Evolutionary conservation across 1,140 invertebrate species (phyloP), one percentile per base, ranked within the genome.

Genomic region (Eriosoma lanigerum): DNA sequence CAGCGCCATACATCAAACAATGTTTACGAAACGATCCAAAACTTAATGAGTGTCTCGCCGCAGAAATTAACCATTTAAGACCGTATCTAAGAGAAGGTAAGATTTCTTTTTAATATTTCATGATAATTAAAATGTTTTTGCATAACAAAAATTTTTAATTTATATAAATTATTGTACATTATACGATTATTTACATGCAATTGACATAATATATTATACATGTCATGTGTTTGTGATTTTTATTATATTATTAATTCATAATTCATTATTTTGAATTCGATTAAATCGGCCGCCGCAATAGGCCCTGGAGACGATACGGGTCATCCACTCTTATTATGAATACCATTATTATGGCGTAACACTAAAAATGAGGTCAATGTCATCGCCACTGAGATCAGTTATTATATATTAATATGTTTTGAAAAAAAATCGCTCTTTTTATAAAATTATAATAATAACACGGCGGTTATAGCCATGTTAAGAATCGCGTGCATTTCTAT

Each of bases 1-100:
- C 85, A 92, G 91, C 91, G 19, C 88, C 89, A 68, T 92, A 92
- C 83, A 88, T 92, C 26, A 91, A 91, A 83, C 90, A 90, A 85
- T 92, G 91, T 83, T 88, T 88, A 48, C 88, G 88, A 81, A 87
- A 87, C 66, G 91, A 92, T 84, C 90, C 91, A 9, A 85, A 91
- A 80, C 78, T 92, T 24, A 86, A 89, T 54, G 84, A 88, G n/a
- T 92, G 91, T 83, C 86, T 92, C 68, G 89, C 89, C 38, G 84
- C 85, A 44, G 86, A 90, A 13, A 84, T 92, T 5, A 89, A 92
- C 81, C 90, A 92, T 84, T 84, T 92, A 68, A 87, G 87, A 82
- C 91, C 91, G 2, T 92, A 89, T 83, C 83, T 92, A 60, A 87
- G 87, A n/a, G 85, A 83, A 83, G 85, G 85, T 85, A 81, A 82